These are phyloP conservation scores for Chloebia gouldiae DNA, from an alignment of 2,113 vertebrate species.

Conservation along the genomic window DNA sequence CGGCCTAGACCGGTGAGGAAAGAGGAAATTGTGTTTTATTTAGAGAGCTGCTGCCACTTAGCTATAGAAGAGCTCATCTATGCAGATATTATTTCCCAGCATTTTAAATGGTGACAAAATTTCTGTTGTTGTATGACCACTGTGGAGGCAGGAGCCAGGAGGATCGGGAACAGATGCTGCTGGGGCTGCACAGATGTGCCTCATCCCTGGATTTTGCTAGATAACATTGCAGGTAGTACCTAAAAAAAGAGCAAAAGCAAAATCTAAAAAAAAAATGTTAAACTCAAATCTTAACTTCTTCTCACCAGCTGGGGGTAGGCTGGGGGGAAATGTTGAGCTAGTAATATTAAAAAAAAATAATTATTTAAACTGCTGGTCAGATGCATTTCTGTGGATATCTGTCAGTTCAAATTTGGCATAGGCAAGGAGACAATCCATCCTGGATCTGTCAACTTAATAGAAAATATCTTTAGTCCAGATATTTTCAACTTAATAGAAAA, in stretches of 20 bases:
- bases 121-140: neutral
- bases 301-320: neutral
- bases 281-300: neutral
- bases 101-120: neutral
- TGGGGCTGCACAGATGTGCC: neutral
- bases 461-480: neutral
- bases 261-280: neutral
- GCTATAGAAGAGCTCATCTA: neutral
- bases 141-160: neutral
- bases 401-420: neutral
- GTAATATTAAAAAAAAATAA: neutral
- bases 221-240: neutral
- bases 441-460: neutral
- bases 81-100: neutral
- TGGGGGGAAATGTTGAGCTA: neutral
- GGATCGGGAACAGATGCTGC: neutral
- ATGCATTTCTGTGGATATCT: neutral
- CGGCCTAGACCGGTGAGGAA: slow-evolving; percentile 90
- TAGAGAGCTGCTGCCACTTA: neutral
- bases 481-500: neutral
- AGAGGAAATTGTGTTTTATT: neutral
- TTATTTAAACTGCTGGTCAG: neutral
- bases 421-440: neutral
- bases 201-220: neutral
- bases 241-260: neutral